Percentiles rank a stretch among this genome's conserved stretches.
phyloP scores from a whole-genome alignment of 53 echinoderm and acorn worm genomes.

The Apostichopus leukothele region DNA sequence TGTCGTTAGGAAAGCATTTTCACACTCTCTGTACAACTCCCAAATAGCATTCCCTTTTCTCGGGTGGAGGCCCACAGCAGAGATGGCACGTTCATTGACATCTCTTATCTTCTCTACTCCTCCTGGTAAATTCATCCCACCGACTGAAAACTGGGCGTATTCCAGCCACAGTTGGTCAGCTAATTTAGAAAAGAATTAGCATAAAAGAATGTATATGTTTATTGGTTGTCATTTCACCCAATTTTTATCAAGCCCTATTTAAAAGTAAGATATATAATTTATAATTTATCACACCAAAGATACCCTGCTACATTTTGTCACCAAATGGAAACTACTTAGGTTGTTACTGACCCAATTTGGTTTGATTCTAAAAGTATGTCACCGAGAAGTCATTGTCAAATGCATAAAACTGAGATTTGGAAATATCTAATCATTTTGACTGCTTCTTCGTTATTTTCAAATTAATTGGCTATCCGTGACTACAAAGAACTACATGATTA shows the following conservation, averaged over 20 bases:
- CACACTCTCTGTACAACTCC: conserved; percentile 97
- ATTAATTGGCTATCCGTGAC: no score
- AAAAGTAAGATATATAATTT: no score
- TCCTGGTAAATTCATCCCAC: conserved; percentile 64
- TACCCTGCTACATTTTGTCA: neutral
- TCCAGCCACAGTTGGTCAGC: conserved; percentile 78
- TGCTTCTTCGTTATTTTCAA: no score
- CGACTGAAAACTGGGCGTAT: conserved; percentile 79
- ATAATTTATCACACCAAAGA: no score
- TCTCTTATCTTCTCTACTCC: conserved; percentile 61
- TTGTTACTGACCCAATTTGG: no score
- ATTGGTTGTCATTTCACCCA: neutral
- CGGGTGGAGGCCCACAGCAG: conserved; percentile 79
- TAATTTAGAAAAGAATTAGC: conserved; percentile 5
- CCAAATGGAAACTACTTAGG: neutral
- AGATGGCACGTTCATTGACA: conserved; percentile 83
- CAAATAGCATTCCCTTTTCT: conserved; percentile 72
- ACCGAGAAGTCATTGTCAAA: no score
- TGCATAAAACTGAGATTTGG: no score
- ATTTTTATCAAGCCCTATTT: no score
- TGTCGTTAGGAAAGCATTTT: conserved; percentile 73
- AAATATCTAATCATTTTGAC: no score
- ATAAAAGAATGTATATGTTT: no score
- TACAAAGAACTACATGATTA: no score
- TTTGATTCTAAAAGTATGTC: no score